Percentiles rank a stretch among this genome's conserved stretches.
Conservation (phyloP, 2,888 invertebrate species). For the Tipula helvola region DNA sequence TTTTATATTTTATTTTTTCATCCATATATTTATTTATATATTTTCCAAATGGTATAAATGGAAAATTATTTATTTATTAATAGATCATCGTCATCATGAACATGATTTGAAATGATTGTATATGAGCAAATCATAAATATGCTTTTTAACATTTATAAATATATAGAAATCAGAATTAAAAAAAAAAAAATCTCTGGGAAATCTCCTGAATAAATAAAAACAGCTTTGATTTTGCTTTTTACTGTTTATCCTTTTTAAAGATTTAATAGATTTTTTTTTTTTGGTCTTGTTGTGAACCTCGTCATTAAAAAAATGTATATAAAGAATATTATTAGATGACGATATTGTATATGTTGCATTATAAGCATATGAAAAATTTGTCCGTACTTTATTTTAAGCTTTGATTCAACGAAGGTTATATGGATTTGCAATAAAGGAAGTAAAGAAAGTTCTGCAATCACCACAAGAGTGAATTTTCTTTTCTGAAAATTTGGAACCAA, state of each 20-base stretch:
- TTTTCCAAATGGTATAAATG: background rate
- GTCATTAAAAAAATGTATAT: background rate
- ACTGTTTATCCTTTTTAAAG: background rate
- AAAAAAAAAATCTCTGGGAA: background rate
- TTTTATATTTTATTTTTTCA: background rate
- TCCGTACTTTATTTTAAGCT: too few species aligned
- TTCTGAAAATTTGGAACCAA: too few species aligned
- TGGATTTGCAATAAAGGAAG: too few species aligned
- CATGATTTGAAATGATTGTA: background rate
- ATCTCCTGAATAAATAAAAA: background rate
- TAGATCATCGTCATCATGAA: background rate
- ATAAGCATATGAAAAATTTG: too few species aligned
- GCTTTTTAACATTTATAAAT: background rate
- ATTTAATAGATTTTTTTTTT: background rate
- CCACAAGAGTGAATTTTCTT: too few species aligned
- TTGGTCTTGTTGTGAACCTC: background rate
- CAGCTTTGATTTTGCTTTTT: background rate
- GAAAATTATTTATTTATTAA: background rate
- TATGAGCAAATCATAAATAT: background rate
- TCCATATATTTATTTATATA: background rate
- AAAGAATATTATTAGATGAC: background rate
- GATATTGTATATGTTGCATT: background rate
- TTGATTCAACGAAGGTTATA: too few species aligned
- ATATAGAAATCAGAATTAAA: background rate
- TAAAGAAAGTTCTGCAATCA: too few species aligned